phyloP scores from a whole-genome alignment of 2,797 vertebrate genomes.

The Pseudocheirus occidentalis region DNA sequence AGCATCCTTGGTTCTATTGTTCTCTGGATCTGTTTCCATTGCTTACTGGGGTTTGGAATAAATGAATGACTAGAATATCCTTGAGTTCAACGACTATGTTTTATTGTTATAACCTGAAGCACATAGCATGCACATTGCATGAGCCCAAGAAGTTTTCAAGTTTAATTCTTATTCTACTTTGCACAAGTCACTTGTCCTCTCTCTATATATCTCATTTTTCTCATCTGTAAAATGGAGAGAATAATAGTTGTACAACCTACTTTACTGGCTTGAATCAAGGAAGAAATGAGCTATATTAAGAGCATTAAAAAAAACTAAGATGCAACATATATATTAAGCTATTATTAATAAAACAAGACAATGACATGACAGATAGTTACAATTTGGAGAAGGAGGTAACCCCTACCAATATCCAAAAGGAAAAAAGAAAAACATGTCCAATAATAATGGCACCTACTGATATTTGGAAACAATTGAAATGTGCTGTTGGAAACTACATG shows the following conservation, averaged over 20 bases:
- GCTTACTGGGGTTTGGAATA: neutral
- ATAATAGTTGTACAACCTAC: neutral
- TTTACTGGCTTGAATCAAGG: neutral
- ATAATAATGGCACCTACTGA: neutral
- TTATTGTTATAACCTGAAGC: neutral
- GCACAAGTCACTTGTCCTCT: neutral
- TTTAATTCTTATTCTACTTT: neutral
- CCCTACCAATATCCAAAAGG: neutral
- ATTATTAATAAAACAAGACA: neutral
- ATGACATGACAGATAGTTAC: neutral
- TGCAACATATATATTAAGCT: neutral
- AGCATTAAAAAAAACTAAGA: neutral
- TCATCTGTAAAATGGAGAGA: neutral
- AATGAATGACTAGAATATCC: neutral
- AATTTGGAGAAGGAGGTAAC: neutral
- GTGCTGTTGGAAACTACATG: neutral
- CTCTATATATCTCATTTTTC: neutral
- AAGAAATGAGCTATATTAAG: neutral
- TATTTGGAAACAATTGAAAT: neutral
- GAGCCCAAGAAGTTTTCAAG: neutral
- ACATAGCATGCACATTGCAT: neutral
- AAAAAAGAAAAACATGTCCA: neutral
- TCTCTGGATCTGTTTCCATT: neutral
- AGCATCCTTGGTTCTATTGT: neutral
- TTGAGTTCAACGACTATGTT: neutral